Base-by-base conservation (phyloP, 2,797 vertebrate genomes). In the Acridotheres tristis region DNA sequence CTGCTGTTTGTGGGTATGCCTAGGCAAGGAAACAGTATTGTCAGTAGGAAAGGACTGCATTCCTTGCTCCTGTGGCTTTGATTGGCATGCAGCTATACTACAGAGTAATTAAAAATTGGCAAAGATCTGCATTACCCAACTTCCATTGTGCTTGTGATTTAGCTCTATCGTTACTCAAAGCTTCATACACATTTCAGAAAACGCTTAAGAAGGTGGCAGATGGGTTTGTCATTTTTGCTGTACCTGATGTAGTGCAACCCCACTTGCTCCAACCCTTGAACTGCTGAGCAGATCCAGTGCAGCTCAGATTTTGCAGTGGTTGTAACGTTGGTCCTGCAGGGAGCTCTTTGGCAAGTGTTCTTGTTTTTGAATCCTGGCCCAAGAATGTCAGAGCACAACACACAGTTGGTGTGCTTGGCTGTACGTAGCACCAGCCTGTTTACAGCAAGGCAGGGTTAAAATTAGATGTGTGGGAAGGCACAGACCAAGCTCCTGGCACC, bases 351-450 rank as follows among this genome's bases (percentile, higher is more conserved):
- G 82, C 87, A 73, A 69, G 29, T 2, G 0, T 34, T 80, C 50
- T 71, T 67, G 11, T 4, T 80, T 85, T 61, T 94, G 81, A 91
- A 65, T 86, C 34, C 0, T 23, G 50, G 74, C 68, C 74, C 67
- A 32, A 61, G 89, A 88, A 83, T 72, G 84, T 90, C 72, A 80
- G 69, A 36, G 45, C 54, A 8, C 1, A 25, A 21, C 84, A 55
- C 12, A 9, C 63, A 82, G 82, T 47, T 11, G 22, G 25, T 26
- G 61, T 75, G 11, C 79, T 65, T 40, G 67, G 48, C 78, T 93
- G 51, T 91, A 62, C 43, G 68, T 81, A 95, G 92, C 53, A 65
- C 21, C 68, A 84, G 71, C 40, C 88, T 88, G 73, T 85, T 92
- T 89, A 81, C 85, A 80, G 42, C n/a, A 58, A 36, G 51, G 19